Base-by-base conservation (phyloP, 2,888 invertebrate species). In the Rutpela maculata region DNA sequence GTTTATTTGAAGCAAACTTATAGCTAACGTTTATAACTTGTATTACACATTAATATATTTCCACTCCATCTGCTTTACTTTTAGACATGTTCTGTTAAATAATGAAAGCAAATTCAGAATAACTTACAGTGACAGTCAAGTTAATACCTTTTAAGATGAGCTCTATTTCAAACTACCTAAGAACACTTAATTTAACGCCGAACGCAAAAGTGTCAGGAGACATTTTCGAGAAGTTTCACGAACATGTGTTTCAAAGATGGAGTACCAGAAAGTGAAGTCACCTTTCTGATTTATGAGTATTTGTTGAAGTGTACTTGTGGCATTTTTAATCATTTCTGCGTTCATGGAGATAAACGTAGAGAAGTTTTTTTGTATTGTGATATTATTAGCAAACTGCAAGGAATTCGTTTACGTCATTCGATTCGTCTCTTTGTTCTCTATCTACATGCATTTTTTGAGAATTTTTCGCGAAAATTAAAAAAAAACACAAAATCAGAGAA, bases 11-110 rank as follows among this genome's bases (percentile, higher is more conserved):
- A 31, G 70, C 2, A 60, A 70, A 70, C 35, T 70, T 70, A 60
- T 59, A 70, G 70, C 57, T 15, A 70, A 35, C 70, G 70, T 38
- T 69, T 70, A 70, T 70, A 68, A 57, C 70, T 70, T 70, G 70
- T 70, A 70, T 70, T 70, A 70, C 70, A 70, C 70, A 70, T 70
- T 69, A 74, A 75, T 75, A 75, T 56, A 75, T 75, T 75, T 75
- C 62, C 60, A 59, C 68, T 75, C 68, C 68, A 68, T 68, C 74
- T 75, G 69, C 63, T 62, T 19, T 69, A 75, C 68, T 75, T 74
- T 68, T 62, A 63, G 74, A 62, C 70, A 75, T 68, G 68, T 75
- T 67, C 68, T 22, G 68, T 9, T 75, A 63, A 75, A 63, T 69
- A 68, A 68, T 55, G 69, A 50, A 62, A 68, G 68, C 60, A 56